A percentile compares a stretch with the other conserved stretches of the same genome.
phyloP scores from a whole-genome alignment of 2,888 invertebrate genomes.

The Cotesia congregata region DNA sequence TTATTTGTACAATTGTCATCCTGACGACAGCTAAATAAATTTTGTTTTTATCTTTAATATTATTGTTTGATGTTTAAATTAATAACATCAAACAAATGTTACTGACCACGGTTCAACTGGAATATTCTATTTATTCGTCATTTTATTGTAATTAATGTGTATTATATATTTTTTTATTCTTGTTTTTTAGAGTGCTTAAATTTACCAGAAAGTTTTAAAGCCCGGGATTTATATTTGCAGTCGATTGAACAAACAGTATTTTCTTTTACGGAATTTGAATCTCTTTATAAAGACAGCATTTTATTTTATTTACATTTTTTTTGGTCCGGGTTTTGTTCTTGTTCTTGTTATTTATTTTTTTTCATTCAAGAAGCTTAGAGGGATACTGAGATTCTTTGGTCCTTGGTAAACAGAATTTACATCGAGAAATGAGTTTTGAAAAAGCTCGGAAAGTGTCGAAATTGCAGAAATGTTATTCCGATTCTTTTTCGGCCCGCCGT shows the following conservation, averaged over 20 bases:
- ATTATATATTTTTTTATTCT: neutral
- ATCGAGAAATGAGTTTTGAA: conserved; percentile 65
- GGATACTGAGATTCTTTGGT: conserved; percentile 45
- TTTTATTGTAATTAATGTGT: neutral
- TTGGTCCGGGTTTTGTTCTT: conserved; percentile 21
- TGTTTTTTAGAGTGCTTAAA: neutral
- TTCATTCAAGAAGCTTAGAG: conserved; percentile 41
- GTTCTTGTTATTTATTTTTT: conserved; percentile 45
- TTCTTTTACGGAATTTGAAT: neutral
- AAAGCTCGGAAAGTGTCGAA: conserved; percentile 58
- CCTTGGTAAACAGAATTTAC: conserved; percentile 66
- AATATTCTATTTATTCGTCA: neutral
- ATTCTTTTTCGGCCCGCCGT: neutral
- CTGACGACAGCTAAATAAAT: neutral
- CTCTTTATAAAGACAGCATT: neutral
- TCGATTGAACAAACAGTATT: neutral
- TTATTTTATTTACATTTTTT: neutral
- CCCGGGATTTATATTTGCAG: neutral
- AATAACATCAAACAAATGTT: conserved; percentile 2
- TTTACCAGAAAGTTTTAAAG: neutral
- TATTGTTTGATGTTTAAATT: conserved; percentile 5
- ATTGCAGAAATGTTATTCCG: conserved; percentile 9
- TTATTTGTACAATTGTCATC: neutral
- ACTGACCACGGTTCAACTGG: neutral
- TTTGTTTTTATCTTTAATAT: neutral